Percentiles rank a stretch among this genome's conserved stretches.
phyloP scores from a whole-genome alignment of 2,113 vertebrate species.

The Poecile atricapillus region DNA sequence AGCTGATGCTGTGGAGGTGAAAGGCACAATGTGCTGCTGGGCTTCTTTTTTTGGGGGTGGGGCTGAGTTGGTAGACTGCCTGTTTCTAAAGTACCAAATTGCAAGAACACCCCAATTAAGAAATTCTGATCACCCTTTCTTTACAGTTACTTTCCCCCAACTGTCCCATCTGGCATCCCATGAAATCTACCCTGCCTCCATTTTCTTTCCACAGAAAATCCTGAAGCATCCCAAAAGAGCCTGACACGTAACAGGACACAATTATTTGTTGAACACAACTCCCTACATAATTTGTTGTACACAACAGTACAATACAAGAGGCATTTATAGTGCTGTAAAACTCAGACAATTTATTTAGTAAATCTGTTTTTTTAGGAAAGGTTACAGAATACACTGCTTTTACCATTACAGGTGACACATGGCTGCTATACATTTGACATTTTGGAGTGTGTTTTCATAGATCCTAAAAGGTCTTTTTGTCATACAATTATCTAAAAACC shows the following conservation, averaged over 20 bases:
- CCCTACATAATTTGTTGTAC: neutral
- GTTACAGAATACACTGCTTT: neutral
- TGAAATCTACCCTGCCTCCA: neutral
- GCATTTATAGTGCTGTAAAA: neutral
- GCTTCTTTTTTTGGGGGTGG: fast-evolving
- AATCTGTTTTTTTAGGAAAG: neutral
- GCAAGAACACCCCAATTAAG: neutral
- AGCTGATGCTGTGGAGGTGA: neutral
- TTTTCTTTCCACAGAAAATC: neutral
- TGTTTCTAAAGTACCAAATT: neutral
- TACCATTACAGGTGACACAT: neutral
- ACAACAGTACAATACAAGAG: neutral
- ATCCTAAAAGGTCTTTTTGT: slow-evolving; percentile 30
- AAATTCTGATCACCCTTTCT: neutral
- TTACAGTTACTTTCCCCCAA: neutral
- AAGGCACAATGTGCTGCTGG: neutral
- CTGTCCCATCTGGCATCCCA: neutral
- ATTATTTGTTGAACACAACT: neutral
- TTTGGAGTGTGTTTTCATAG: slow-evolving; percentile 1
- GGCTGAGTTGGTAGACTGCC: neutral
- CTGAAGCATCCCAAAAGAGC: neutral
- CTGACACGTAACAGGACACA: neutral
- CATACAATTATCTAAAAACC: slow-evolving; percentile 2
- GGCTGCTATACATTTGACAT: slow-evolving; percentile 19
- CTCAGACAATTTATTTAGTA: neutral